Conservation (phyloP, 2,888 invertebrate genomes). For the Drosophila anomalata region DNA sequence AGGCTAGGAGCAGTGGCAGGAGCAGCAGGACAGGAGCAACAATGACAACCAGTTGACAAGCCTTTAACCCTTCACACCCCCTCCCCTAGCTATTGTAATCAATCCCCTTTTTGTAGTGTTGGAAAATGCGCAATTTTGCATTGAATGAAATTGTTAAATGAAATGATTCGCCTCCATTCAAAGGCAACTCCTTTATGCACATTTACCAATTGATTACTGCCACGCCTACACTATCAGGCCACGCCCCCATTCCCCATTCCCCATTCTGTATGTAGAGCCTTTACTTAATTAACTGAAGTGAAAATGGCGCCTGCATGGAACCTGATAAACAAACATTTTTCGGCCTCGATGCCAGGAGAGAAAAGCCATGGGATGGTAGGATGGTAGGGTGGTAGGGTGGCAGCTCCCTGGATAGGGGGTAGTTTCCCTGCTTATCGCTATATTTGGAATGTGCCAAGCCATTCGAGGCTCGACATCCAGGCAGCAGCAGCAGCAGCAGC, state of each 20-base stretch:
- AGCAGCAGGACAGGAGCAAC: slow-evolving; percentile 65
- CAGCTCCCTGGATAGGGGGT: neutral
- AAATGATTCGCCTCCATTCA: slow-evolving; percentile 63
- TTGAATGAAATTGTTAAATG: slow-evolving; percentile 76
- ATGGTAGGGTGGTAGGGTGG: neutral
- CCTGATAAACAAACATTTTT: slow-evolving; percentile 71
- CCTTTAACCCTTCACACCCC: slow-evolving; percentile 8
- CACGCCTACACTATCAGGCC: slow-evolving; percentile 20
- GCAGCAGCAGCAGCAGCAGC: slow-evolving; percentile 22
- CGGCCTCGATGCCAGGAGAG: slow-evolving; percentile 19
- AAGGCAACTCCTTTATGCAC: slow-evolving; percentile 35
- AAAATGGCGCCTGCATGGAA: slow-evolving; percentile 70
- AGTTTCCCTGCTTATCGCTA: slow-evolving; percentile 68
- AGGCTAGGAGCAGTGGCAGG: slow-evolving; percentile 18
- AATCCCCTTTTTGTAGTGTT: slow-evolving; percentile 62
- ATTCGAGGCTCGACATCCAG: slow-evolving; percentile 73
- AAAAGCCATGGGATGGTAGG: neutral
- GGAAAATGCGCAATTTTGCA: slow-evolving; percentile 69
- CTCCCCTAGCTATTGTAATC: slow-evolving; percentile 50
- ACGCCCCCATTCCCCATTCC: neutral
- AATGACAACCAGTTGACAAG: slow-evolving; percentile 73
- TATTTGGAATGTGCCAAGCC: slow-evolving; percentile 76
- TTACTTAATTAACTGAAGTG: slow-evolving; percentile 78
- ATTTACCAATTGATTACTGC: slow-evolving; percentile 65
- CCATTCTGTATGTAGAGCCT: slow-evolving; percentile 46